Evolutionary conservation across 2,888 invertebrate species (phyloP), one percentile per base, ranked within the genome.

Genomic region (Trichopoda pennipes): DNA sequence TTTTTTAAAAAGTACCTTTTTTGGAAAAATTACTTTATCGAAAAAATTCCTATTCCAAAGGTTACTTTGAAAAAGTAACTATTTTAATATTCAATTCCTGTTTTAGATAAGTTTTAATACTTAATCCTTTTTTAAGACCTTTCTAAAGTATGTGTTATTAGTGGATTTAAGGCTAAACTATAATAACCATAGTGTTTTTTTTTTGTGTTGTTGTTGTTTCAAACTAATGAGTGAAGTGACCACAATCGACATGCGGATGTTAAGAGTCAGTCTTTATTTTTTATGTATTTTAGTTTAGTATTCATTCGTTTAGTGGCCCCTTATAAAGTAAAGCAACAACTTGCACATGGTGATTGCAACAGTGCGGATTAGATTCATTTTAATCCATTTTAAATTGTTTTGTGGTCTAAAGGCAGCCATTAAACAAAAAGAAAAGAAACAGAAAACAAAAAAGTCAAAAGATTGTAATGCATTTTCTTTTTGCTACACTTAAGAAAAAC

Each of bases 211-310:
- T 53, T n/a, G n/a, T 63, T 72, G 72, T 77, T 77, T 76, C 76
- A 73, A 56, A 32, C 76, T 68, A 77, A 81, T 77, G 76, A 80
- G 70, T 49, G 28, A 61, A 58, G 44, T 68, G 77, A 73, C 77
- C 81, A 73, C 72, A 77, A 81, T 68, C 56, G 61, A 73, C 72
- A 69, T 77, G 77, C 77, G 73, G 75, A 69, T 63, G 49, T 74
- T 74, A 28, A 55, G 32, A 38, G 60, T 38, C 49, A 49, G 60
- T 51, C 49, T 17, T 47, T 56, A 44, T 19, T 17, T 12, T 28
- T 6, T 16, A 87, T 55, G 68, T 61, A 81, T 61, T 81, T 69
- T 80, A 68, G 23, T 85, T 79, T 77, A 84, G 58, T 35, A 77
- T 35, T 8, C 17, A 49, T 17, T 49, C 21, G 7, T 16, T 60